Conservation (phyloP, 2,113 vertebrate species). For the Brachypteracias leptosomus region DNA sequence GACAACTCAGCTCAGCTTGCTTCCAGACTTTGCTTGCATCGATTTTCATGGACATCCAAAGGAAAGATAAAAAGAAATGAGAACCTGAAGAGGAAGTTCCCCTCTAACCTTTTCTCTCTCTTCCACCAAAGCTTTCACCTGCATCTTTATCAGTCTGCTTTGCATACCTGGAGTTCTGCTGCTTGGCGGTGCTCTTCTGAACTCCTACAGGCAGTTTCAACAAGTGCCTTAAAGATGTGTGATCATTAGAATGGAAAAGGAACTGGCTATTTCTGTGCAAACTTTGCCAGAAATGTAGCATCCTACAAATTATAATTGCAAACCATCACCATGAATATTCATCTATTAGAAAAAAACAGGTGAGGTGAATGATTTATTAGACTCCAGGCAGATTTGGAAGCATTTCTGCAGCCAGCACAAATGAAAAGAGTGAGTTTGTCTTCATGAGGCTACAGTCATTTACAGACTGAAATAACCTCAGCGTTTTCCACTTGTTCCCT, state of each 20-base stretch:
- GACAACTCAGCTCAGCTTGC: background rate
- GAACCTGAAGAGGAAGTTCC: background rate
- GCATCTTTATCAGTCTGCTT: background rate
- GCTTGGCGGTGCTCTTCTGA: background rate
- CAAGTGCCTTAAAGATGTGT: background rate
- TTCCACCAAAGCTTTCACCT: background rate
- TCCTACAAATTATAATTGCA: background rate
- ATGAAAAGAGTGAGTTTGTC: background rate
- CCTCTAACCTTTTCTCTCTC: background rate
- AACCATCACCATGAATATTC: constrained; percentile 19
- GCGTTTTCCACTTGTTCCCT: background rate
- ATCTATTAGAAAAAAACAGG: background rate
- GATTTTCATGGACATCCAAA: background rate
- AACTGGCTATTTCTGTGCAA: background rate
- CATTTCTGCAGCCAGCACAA: background rate
- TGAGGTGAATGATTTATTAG: constrained; percentile 4
- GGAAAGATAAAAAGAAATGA: background rate
- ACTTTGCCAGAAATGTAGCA: constrained; percentile 9
- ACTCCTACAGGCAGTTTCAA: background rate
- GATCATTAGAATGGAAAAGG: background rate
- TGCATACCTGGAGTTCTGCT: background rate
- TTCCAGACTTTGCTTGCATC: background rate
- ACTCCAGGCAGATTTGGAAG: background rate
- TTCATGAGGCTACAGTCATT: background rate
- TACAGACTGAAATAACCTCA: background rate